phyloP scores from a whole-genome alignment of 2,888 invertebrate genomes.

The Phaedon cochleariae region DNA sequence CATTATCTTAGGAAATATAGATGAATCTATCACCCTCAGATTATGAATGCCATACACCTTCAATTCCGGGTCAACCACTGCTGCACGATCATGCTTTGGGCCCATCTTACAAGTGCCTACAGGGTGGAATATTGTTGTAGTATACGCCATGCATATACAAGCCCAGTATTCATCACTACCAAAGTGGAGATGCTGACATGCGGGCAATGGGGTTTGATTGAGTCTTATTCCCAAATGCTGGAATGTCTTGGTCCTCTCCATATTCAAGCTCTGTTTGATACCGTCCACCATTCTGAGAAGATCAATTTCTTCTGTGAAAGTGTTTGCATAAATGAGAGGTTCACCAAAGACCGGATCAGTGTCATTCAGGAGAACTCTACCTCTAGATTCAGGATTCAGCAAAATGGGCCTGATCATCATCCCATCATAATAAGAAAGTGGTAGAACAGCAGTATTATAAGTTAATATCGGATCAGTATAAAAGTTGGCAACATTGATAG shows the following conservation, averaged over 20 bases:
- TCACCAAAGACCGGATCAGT: slow-evolving; percentile 76
- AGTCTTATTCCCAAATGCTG: slow-evolving; percentile 66
- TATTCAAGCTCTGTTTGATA: slow-evolving; percentile 66
- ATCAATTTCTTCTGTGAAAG: slow-evolving; percentile 72
- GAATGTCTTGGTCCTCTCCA: slow-evolving; percentile 70
- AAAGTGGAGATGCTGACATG: slow-evolving; percentile 67
- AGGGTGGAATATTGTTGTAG: slow-evolving; percentile 75
- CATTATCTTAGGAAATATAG: slow-evolving; percentile 71
- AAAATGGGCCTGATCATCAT: slow-evolving; percentile 70
- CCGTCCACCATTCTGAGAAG: slow-evolving; percentile 69
- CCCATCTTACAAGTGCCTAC: slow-evolving; percentile 78
- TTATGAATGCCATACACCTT: slow-evolving; percentile 70
- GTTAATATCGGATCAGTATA: slow-evolving; percentile 65
- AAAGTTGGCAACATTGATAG: slow-evolving; percentile 67
- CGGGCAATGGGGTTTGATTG: slow-evolving; percentile 67
- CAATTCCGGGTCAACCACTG: slow-evolving; percentile 73
- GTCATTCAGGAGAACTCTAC: slow-evolving; percentile 69
- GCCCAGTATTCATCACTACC: slow-evolving; percentile 73
- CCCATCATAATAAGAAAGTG: slow-evolving; percentile 71
- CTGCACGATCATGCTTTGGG: slow-evolving; percentile 67
- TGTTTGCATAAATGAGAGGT: slow-evolving; percentile 78
- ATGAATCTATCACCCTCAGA: slow-evolving; percentile 74
- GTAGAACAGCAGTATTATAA: slow-evolving; percentile 61
- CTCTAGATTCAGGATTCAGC: slow-evolving; percentile 71
- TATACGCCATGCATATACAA: slow-evolving; percentile 72